Base-by-base conservation (phyloP, 2,113 vertebrate genomes). In the Peromyscus californicus region DNA sequence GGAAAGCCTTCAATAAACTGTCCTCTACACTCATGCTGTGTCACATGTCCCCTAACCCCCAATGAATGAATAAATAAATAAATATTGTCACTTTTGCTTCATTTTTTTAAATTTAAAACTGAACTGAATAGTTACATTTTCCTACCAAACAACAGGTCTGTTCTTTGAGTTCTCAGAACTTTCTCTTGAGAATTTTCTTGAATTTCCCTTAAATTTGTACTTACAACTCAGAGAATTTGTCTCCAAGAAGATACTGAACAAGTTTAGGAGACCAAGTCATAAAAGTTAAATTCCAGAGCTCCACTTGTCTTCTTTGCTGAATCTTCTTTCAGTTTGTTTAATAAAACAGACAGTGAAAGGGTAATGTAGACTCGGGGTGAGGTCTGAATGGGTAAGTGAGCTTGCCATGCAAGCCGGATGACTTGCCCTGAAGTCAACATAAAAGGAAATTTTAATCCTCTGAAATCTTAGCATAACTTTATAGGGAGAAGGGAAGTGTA, bases 21-120 rank as follows among this genome's bases (percentile, higher is more conserved):
- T 36, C 16, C 5, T 22, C 31, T 13, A 57, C 17, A 22, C 31
- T 57, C 7, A 57, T 21, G 3, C 15, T 80, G 31, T 57, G 33
- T 9, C 3, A 57, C 9, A 36, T 57, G 2, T 54, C 4, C 17
- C 19, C 21, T 36, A 22, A 19, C 1, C 78, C 17, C 10, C 0
- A 1, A 9, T 57, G 2, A 57, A 36, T 80, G 19, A 80, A 36
- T 33, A 17, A 31, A 51, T 45, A 45, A 76, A 76, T 26, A 36
- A 57, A 15, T 80, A 10, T 22, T 36, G 31, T 16, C 42, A 48
- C 12, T 13, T 69, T 69, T 12, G 3, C 9, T 65, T 65, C 26
- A 10, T 29, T 29, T 24, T 54, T 76, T 76, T 45, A 7, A 45
- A 29, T 22, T 57, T 33, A 80, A n/a, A 75, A n/a, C 9, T 31